Evolutionary conservation across 1,140 invertebrate species (phyloP).

Genomic region (Halyomorpha halys): DNA sequence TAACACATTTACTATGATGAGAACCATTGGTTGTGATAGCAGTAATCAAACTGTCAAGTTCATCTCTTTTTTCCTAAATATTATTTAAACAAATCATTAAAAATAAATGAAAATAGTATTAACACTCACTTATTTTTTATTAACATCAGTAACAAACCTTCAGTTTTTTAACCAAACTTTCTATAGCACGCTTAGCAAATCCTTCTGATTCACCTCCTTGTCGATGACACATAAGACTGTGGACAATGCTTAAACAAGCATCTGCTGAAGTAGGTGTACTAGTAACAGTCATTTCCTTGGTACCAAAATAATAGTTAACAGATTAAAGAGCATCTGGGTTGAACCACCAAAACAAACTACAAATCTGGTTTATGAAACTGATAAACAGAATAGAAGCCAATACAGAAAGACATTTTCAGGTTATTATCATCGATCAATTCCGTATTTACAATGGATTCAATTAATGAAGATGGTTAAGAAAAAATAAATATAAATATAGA

Average conservation of each 20-base stretch:
- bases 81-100: too few species aligned
- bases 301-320: background rate
- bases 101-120: too few species aligned
- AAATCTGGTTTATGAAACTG: background rate
- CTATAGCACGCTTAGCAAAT: slow-evolving; percentile 93
- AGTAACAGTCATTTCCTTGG: slow-evolving; percentile 14
- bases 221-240: slow-evolving; percentile 93
- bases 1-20: slow-evolving; percentile 96
- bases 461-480: too few species aligned
- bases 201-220: slow-evolving; percentile 92
- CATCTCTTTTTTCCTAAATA: slow-evolving; percentile 64
- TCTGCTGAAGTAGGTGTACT: slow-evolving; percentile 76
- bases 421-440: too few species aligned
- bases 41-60: slow-evolving; percentile 93
- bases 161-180: slow-evolving; percentile 93
- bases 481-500: too few species aligned
- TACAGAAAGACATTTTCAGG: too few species aligned
- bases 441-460: too few species aligned
- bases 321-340: background rate
- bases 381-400: background rate
- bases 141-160: slow-evolving; percentile 44
- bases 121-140: too few species aligned
- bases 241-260: slow-evolving; percentile 93
- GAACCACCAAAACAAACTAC: background rate
- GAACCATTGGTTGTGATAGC: slow-evolving; percentile 96